Percentiles rank a stretch among this genome's conserved stretches.
Evolutionary conservation across 2,888 invertebrate genomes (phyloP).

Genomic region (Platycheirus rosarum): DNA sequence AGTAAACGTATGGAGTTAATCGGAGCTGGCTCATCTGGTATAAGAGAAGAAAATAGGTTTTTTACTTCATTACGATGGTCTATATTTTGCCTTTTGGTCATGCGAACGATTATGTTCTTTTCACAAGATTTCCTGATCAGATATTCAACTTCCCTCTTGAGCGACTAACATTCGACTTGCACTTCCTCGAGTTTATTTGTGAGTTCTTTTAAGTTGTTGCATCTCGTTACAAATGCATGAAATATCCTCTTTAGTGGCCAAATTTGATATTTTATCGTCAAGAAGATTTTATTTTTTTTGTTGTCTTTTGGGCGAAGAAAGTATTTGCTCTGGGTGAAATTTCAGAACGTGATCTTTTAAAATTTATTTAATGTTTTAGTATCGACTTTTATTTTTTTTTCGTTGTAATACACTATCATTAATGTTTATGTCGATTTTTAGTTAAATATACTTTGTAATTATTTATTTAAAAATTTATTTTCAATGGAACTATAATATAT

Average conservation of each 20-base stretch:
- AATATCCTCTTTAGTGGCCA: not conserved
- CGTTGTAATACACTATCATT: not conserved
- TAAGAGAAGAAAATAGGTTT: not conserved
- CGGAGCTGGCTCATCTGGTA: not conserved
- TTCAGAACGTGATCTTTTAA: not conserved
- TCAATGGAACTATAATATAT: no score
- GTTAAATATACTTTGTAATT: no score
- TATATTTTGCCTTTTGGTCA: not conserved
- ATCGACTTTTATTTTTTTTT: no score
- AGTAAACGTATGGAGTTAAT: not conserved
- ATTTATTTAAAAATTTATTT: no score
- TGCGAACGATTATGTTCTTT: not conserved
- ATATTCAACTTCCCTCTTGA: not conserved
- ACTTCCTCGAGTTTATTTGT: no score
- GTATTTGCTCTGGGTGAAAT: not conserved
- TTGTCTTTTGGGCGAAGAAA: slow-evolving; percentile 1
- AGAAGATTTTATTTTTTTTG: not conserved
- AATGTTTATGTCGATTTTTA: not conserved
- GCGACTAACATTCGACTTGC: not conserved
- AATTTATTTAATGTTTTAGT: no score
- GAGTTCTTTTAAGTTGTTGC: not conserved
- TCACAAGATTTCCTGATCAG: not conserved
- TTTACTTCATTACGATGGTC: not conserved
- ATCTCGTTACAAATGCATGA: not conserved
- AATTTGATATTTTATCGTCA: not conserved